phyloP scores from a whole-genome alignment of 1,140 invertebrate species.

The Bicyclus anynana region DNA sequence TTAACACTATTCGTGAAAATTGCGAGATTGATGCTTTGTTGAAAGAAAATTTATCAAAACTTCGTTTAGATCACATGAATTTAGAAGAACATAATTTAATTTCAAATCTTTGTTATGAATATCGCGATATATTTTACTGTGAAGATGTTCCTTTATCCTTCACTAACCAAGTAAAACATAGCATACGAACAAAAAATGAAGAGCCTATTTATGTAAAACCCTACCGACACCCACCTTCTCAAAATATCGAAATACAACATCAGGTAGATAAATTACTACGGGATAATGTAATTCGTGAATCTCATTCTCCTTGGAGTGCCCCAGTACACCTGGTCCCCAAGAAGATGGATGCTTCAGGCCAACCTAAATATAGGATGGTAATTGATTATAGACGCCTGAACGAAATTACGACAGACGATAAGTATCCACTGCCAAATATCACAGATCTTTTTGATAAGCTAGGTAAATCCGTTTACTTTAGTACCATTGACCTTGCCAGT shows the following conservation, averaged over 20 bases:
- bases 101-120: neutral
- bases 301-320: constrained; percentile 28
- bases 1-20: neutral
- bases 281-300: constrained; percentile 33
- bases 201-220: neutral
- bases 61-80: neutral
- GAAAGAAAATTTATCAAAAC: constrained; percentile 1
- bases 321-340: constrained; percentile 40
- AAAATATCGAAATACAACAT: constrained; percentile 30
- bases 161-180: constrained; percentile 1
- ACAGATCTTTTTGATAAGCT: constrained; percentile 67
- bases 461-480: constrained; percentile 42
- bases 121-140: neutral
- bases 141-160: neutral
- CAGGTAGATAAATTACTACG: constrained; percentile 33
- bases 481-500: constrained; percentile 51
- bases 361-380: constrained; percentile 32
- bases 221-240: constrained; percentile 21
- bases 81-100: neutral
- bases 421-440: constrained; percentile 75
- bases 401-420: constrained; percentile 57
- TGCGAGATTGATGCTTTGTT: neutral
- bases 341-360: constrained; percentile 30
- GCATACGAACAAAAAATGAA: neutral
- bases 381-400: constrained; percentile 57